A percentile compares a stretch with the other conserved stretches of the same genome.
Conservation (phyloP, 2,797 vertebrate species). For the Catostomus latipinnis region DNA sequence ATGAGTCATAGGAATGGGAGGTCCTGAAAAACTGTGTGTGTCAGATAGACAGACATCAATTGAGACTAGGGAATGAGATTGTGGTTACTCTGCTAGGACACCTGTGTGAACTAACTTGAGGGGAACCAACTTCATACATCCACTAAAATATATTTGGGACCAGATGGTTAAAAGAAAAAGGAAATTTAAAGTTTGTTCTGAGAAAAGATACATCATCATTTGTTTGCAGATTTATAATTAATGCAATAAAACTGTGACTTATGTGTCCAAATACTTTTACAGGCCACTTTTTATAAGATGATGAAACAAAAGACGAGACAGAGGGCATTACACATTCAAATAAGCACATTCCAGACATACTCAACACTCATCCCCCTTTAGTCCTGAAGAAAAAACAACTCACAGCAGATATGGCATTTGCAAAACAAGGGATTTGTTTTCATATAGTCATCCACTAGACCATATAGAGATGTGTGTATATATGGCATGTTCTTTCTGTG, state of each 20-base stretch:
- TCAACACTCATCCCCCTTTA: background rate
- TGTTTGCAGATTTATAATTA: no score
- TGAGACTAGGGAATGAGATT: no score
- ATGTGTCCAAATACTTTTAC: no score
- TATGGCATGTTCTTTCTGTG: background rate
- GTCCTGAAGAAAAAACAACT: background rate
- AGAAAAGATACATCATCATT: no score
- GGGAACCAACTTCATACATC: no score
- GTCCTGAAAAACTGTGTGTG: background rate
- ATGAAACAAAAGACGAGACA: background rate
- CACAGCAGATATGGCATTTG: background rate
- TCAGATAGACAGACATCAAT: background rate
- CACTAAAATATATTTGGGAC: no score
- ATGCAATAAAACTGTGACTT: no score
- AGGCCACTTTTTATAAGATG: no score
- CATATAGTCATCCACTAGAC: background rate
- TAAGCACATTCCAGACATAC: conserved; percentile 19
- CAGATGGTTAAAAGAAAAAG: no score
- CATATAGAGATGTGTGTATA: background rate
- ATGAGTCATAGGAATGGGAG: background rate
- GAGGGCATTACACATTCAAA: background rate
- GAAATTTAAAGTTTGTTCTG: no score
- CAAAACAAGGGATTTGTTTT: background rate
- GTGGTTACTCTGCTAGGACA: no score
- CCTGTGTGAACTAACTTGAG: no score